phyloP scores from a whole-genome alignment of 2,113 vertebrate species.

The Pleuronectes platessa region DNA sequence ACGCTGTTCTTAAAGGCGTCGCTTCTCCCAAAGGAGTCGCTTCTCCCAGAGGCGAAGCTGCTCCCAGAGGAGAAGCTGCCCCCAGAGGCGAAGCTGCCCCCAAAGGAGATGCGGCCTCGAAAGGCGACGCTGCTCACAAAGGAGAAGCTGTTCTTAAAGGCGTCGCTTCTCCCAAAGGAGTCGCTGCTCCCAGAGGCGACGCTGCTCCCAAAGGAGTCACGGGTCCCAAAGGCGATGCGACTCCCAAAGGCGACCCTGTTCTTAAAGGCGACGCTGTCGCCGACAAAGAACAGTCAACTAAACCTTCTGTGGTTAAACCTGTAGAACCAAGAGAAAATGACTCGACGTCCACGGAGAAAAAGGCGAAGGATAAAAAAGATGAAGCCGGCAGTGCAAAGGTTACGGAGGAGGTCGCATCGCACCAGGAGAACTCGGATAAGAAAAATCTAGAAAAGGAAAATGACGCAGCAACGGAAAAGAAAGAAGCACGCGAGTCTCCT shows the following conservation, averaged over 20 bases:
- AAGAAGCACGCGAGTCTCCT: background rate
- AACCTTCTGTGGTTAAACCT: constrained; percentile 1
- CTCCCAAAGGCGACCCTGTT: constrained; percentile 73
- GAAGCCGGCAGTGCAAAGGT: background rate
- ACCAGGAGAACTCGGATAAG: constrained; percentile 10
- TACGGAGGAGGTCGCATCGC: constrained; percentile 9
- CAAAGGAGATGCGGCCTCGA: too few species aligned
- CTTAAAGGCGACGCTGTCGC: too few species aligned
- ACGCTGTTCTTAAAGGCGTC: too few species aligned
- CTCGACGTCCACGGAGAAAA: background rate
- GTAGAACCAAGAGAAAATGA: constrained; percentile 10
- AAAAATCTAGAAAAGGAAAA: constrained; percentile 30
- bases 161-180: too few species aligned
- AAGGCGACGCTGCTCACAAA: too few species aligned
- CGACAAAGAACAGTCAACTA: constrained; percentile 15
- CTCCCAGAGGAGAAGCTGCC: too few species aligned
- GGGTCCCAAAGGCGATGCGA: background rate
- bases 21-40: too few species aligned
- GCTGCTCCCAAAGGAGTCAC: too few species aligned
- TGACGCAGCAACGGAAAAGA: background rate
- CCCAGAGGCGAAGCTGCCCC: too few species aligned
- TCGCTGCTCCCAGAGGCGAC: too few species aligned
- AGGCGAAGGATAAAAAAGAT: constrained; percentile 5
- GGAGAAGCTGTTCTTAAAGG: accelerated
- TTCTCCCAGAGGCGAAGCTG: too few species aligned